Base-by-base conservation (phyloP, 1,140 invertebrate genomes). In the Leptinotarsa undecemlineata region DNA sequence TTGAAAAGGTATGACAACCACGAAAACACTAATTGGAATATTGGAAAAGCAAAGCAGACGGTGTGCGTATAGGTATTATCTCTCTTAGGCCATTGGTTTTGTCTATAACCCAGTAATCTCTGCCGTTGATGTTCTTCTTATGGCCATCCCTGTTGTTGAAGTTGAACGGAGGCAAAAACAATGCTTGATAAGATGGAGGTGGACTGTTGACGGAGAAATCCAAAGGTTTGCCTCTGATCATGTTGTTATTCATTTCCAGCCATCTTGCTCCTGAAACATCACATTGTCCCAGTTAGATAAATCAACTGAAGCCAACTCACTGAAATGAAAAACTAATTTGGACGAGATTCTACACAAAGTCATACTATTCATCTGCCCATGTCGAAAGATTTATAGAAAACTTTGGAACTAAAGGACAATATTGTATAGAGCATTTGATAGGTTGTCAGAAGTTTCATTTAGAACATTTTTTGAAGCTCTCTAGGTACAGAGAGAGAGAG, bases 11-110 rank as follows among this genome's bases (percentile, higher is more conserved):
- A 42, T 42, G 33, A 42, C 8, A 42, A 42, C 33, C 33, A 42
- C 8, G 4, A 57, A 57, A 57, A 57, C 68, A 57, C 77, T 72
- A 81, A 76, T 81, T 76, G 6, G 81, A 81, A 72, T 88, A 91
- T 76, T 91, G 90, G 85, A 93, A 94, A 1, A 94, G 82, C 63
- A 92, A 88, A 21, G 92, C 91, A 4, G 93, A 94, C 0, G 92
- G 91, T 6, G 90, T 89, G 78, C 92, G 85, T 0, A 91, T 87
- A 1, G 92, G 92, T 74, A 94, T 89, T 26, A 94, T 85, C 76
- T 89, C 88, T 13, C 85, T 90, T 20, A 88, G 88, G 0, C 91
- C 91, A 62, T 87, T 85, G 2, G 85, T 82, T 26, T 88, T 87
- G 6, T 88, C 87, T 21, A 91, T 85, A 0, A 93, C 88, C 81